Percentiles rank a stretch among this genome's conserved stretches.
These are phyloP conservation scores for Itoplectis maculator DNA, from an alignment of 2,888 invertebrate species.

Conservation along the genomic window DNA sequence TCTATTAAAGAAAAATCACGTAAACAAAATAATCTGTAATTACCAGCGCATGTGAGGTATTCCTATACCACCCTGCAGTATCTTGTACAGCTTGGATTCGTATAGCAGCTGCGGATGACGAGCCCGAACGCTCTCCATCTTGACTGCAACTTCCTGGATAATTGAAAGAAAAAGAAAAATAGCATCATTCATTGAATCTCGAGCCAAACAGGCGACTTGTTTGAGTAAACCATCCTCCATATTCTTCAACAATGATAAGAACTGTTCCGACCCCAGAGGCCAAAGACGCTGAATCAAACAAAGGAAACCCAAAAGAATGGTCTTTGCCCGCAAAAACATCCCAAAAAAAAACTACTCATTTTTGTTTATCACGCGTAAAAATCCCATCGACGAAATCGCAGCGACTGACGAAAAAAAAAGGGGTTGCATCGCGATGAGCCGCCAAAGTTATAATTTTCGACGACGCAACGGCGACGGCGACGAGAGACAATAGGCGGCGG, in stretches of 20 bases:
- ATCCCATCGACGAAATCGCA: neutral
- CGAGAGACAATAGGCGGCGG: neutral
- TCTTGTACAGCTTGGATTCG: conserved; percentile 99
- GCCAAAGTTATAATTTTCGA: neutral
- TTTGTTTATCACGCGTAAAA: neutral
- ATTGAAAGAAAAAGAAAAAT: conserved; percentile 74
- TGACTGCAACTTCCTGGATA: conserved; percentile 99
- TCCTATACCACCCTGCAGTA: conserved; percentile 98
- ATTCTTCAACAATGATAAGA: neutral
- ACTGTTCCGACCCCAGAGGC: no score
- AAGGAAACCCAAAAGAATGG: no score
- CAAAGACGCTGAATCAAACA: neutral
- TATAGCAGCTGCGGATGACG: conserved; percentile 99
- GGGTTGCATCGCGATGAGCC: neutral
- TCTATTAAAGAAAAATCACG: neutral
- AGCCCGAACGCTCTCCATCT: conserved; percentile 98
- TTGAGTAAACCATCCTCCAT: no score
- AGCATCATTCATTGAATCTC: neutral
- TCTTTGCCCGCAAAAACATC: no score
- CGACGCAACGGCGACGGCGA: neutral
- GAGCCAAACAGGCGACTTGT: neutral
- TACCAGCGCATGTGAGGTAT: conserved; percentile 96
- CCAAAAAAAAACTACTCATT: neutral
- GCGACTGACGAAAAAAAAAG: neutral
- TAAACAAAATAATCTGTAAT: conserved; percentile 47